Base-by-base conservation (phyloP, 2,797 vertebrate genomes). In the Smutsia gigantea region DNA sequence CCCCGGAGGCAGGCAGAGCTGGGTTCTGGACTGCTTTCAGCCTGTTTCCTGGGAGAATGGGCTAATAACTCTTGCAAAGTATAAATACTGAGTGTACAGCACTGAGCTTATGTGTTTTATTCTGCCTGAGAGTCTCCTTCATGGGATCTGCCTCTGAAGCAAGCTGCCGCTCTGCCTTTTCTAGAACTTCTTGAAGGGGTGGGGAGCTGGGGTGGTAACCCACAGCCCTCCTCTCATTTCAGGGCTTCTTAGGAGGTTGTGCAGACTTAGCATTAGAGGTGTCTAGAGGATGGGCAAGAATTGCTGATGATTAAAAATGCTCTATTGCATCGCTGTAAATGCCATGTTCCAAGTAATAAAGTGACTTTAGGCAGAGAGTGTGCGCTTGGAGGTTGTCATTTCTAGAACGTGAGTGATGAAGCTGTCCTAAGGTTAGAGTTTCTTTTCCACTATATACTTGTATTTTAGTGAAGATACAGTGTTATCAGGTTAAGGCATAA, bases 401-500 rank as follows among this genome's bases (percentile, higher is more conserved):
- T 94, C 55, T 85, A 55, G 64, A 88, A 87, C 53, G 42, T 71
- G 64, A 81, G 59, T 81, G 39, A 49, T 78, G 27, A 88, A 90
- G 19, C 53, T n/a, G 18, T 34, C 37, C 81, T 89, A 64, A 93
- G 87, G 86, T 83, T 57, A 86, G 85, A 69, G 53, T 25, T 37
- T 49, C 71, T 55, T 72, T 89, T 42, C 1, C 71, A 77, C 14
- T 86, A 37, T 85, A 49, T 34, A 94, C 93, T 68, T 69, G 31
- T 82, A 9, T 78, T 85, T 90, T 96, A 96, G 72, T 49, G 82
- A 37, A 10, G 81, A 7, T 72, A 37, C 19, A 51, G 0, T 55
- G 29, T 87, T 96, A 90, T 82, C 90, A 84, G 64, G 84, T 75
- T 84, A 86, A 95, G 59, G 15, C 13, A 27, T 93, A 46, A 63